phyloP scores from a whole-genome alignment of 2,797 vertebrate genomes.

The Tachyglossus aculeatus region DNA sequence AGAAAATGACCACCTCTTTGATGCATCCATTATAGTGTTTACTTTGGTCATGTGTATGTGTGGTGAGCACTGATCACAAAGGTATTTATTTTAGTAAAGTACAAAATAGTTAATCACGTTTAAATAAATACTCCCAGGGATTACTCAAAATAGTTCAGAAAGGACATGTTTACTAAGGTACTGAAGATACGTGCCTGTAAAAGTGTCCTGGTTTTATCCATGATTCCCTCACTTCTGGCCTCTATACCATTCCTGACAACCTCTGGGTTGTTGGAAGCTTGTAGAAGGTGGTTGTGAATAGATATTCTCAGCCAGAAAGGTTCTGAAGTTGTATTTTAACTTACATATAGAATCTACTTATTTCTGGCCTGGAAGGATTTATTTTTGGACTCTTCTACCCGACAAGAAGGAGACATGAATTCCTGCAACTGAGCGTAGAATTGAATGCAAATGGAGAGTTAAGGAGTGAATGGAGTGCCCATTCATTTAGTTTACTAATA shows the following conservation, averaged over 20 bases:
- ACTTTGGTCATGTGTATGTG: neutral
- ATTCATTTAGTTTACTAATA: too few relatives aligned
- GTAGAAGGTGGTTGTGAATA: neutral
- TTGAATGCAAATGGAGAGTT: too few relatives aligned
- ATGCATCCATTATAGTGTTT: neutral
- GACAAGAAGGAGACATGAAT: too few relatives aligned
- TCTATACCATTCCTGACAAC: neutral
- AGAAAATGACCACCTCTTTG: too few relatives aligned
- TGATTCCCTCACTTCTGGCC: too few relatives aligned
- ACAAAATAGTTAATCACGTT: constrained; percentile 6
- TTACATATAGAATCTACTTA: neutral
- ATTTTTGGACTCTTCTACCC: too few relatives aligned
- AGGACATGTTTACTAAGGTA: neutral
- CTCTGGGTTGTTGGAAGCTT: neutral
- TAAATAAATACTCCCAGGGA: neutral
- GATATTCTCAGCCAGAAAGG: neutral
- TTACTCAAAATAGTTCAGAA: neutral
- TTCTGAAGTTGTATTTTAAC: neutral
- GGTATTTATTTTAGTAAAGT: constrained; percentile 10
- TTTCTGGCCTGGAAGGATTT: too few relatives aligned
- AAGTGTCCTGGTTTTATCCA: neutral
- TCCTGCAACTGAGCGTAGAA: too few relatives aligned
- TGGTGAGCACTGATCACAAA: neutral
- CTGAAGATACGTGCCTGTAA: neutral
- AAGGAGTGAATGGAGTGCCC: too few relatives aligned